Percentiles rank a stretch among this genome's conserved stretches.
These are phyloP conservation scores for Oncorhynchus nerka DNA, from an alignment of 2,113 vertebrate genomes.

Conservation along the genomic window DNA sequence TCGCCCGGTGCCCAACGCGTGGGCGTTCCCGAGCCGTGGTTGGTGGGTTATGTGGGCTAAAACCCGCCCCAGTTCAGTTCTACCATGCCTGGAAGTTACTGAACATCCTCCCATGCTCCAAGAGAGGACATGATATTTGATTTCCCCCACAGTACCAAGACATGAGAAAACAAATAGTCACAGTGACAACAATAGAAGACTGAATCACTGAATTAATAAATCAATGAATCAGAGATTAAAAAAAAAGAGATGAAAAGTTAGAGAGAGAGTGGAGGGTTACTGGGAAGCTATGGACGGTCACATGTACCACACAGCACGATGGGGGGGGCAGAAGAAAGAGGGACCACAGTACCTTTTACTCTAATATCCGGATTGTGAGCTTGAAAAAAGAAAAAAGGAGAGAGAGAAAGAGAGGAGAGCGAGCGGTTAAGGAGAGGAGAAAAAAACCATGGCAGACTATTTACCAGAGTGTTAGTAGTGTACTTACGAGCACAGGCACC, in stretches of 20 bases:
- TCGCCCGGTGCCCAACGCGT: neutral
- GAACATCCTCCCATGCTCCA: neutral
- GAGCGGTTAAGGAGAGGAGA: slow-evolving; percentile 73
- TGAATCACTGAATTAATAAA: too few species aligned
- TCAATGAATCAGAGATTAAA: neutral
- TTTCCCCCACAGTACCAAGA: neutral
- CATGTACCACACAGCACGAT: slow-evolving; percentile 11
- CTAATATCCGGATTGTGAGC: slow-evolving; percentile 99
- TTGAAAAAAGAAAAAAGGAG: slow-evolving; percentile 70
- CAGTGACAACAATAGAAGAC: neutral
- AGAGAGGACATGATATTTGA: neutral
- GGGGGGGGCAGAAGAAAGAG: slow-evolving; percentile 59
- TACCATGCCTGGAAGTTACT: neutral
- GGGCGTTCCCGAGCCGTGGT: neutral
- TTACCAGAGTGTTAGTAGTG: neutral
- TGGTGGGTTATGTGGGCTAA: neutral
- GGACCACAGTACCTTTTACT: slow-evolving; percentile 98
- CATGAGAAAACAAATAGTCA: neutral
- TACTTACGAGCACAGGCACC: slow-evolving; percentile 2
- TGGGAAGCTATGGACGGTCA: neutral
- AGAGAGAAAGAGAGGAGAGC: slow-evolving; percentile 46
- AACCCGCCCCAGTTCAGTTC: neutral
- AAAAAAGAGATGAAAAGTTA: neutral
- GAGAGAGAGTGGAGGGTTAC: neutral
- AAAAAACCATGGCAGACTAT: neutral